phyloP scores from a whole-genome alignment of 1,140 invertebrate species.

The Grapholita molesta region DNA sequence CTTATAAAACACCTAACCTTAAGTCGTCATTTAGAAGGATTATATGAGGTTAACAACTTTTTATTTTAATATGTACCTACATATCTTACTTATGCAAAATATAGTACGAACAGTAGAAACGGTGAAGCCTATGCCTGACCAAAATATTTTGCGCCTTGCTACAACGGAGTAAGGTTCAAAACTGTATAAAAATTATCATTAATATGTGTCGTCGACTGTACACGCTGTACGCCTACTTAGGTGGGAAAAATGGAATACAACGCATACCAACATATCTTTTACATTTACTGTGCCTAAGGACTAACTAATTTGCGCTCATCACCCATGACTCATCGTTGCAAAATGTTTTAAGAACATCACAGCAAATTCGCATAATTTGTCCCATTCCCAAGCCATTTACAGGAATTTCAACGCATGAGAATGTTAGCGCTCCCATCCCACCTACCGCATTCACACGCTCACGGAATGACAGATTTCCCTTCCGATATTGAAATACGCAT shows the following conservation, averaged over 20 bases:
- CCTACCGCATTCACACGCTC: slow-evolving; percentile 40
- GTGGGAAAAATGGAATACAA: too few relatives aligned
- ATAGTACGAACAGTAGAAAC: too few relatives aligned
- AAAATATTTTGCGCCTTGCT: too few relatives aligned
- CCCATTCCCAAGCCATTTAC: slow-evolving; percentile 42
- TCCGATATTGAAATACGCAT: slow-evolving; percentile 15
- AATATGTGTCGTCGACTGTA: too few relatives aligned
- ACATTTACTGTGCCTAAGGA: not conserved
- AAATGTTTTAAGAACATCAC: slow-evolving; percentile 23
- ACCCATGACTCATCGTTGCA: slow-evolving; percentile 21
- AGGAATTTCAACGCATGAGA: slow-evolving; percentile 41
- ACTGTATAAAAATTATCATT: too few relatives aligned
- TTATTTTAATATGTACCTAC: too few relatives aligned
- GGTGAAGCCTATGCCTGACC: too few relatives aligned
- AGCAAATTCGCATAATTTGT: slow-evolving; percentile 44
- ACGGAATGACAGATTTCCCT: slow-evolving; percentile 38
- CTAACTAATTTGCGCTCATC: slow-evolving; percentile 2
- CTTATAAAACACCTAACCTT: not conserved
- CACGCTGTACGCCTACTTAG: too few relatives aligned
- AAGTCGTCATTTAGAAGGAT: too few relatives aligned
- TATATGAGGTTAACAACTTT: too few relatives aligned
- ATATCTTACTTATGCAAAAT: too few relatives aligned
- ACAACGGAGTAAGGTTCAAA: too few relatives aligned
- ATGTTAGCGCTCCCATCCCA: slow-evolving; percentile 37
- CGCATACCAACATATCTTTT: not conserved